Percentiles rank a stretch among this genome's conserved stretches.
These are phyloP conservation scores for Lutraria lutraria DNA, from an alignment of 2,888 invertebrate species.

Conservation along the genomic window DNA sequence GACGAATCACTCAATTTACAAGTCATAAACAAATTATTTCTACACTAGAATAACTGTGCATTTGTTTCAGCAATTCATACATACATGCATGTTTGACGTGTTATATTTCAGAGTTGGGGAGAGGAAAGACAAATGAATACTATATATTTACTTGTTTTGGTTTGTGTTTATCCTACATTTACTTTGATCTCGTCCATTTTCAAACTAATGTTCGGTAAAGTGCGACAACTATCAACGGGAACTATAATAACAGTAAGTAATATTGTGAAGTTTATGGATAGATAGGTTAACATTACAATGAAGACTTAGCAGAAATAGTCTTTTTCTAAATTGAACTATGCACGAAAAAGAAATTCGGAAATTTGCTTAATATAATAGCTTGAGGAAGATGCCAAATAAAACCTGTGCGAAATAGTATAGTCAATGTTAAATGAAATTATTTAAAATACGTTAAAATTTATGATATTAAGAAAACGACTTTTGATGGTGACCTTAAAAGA, in stretches of 20 bases:
- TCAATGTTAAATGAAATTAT: too few relatives aligned
- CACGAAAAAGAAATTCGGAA: too few relatives aligned
- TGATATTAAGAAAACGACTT: too few relatives aligned
- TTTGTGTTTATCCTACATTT: constrained; percentile 43
- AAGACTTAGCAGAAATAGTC: too few relatives aligned
- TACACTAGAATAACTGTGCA: not conserved
- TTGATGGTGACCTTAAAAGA: too few relatives aligned
- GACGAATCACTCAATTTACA: not conserved
- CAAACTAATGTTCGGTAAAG: constrained; percentile 54
- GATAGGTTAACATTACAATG: too few relatives aligned
- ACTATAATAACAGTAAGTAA: constrained; percentile 50
- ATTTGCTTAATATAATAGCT: too few relatives aligned
- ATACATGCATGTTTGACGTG: not conserved
- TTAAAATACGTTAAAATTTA: too few relatives aligned
- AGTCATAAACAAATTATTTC: not conserved
- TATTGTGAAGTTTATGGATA: too few relatives aligned
- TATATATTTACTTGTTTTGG: constrained; percentile 40
- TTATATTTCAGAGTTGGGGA: not conserved
- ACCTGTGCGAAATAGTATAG: too few relatives aligned
- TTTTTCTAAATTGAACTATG: too few relatives aligned
- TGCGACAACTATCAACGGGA: constrained; percentile 28
- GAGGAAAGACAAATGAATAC: constrained; percentile 22
- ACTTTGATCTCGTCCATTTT: constrained; percentile 46
- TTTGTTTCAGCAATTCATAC: not conserved
- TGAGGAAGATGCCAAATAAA: too few relatives aligned